These are phyloP conservation scores for Paraescarpia echinospica DNA, from an alignment of 1,140 invertebrate species.

Conservation along the genomic window DNA sequence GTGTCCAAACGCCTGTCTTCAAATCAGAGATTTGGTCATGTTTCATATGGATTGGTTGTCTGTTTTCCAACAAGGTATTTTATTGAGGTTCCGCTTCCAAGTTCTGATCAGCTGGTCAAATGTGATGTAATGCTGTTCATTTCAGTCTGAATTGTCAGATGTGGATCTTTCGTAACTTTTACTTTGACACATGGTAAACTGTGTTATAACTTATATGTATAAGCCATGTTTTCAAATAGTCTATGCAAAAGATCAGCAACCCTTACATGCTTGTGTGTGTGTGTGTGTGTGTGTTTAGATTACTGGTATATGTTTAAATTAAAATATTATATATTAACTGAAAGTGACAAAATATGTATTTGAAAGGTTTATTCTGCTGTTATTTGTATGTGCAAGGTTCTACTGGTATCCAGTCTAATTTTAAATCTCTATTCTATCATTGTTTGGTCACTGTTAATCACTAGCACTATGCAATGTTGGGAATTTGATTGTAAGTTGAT, in stretches of 20 bases:
- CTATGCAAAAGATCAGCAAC: background rate
- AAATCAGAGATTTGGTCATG: background rate
- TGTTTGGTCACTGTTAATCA: background rate
- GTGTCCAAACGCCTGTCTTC: background rate
- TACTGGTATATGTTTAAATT: background rate
- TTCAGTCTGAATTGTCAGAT: background rate
- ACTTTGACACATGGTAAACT: background rate
- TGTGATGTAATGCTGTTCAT: background rate
- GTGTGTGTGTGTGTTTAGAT: background rate
- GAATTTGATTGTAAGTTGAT: conserved; percentile 9
- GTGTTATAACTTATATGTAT: background rate
- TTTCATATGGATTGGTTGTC: background rate
- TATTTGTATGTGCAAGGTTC: background rate
- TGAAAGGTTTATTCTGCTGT: background rate
- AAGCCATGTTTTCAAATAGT: background rate
- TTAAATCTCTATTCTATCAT: background rate
- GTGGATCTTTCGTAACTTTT: background rate
- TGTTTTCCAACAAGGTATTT: background rate
- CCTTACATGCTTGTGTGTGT: background rate
- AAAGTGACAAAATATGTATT: background rate
- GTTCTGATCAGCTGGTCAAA: background rate
- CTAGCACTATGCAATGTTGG: background rate
- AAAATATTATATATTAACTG: background rate
- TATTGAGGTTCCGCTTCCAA: background rate
- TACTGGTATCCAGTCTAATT: background rate